A percentile compares a stretch with the other conserved stretches of the same genome.
phyloP scores from a whole-genome alignment of 2,797 vertebrate species.

The Coracias cyanogaster region DNA sequence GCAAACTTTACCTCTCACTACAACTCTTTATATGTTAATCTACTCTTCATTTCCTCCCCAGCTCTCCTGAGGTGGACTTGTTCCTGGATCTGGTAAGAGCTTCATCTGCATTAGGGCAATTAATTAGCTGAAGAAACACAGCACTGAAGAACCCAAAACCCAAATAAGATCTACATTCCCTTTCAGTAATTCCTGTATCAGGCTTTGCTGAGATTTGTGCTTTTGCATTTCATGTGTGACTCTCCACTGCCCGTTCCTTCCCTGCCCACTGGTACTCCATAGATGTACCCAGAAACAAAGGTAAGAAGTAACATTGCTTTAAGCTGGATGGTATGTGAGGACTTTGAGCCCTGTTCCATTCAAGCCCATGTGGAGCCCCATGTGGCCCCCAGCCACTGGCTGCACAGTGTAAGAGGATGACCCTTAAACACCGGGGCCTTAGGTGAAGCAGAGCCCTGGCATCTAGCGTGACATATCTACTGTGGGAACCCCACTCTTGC shows the following conservation, averaged over 20 bases:
- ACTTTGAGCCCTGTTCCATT: background rate
- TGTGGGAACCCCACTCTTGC: accelerated
- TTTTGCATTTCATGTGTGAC: background rate
- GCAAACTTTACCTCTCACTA: conserved; percentile 1
- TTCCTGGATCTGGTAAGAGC: background rate
- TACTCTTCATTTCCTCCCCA: background rate
- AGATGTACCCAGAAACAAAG: background rate
- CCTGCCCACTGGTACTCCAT: background rate
- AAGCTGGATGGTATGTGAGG: background rate
- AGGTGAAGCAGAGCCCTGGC: background rate
- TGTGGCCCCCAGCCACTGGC: background rate
- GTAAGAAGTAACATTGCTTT: background rate
- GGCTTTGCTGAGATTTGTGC: background rate
- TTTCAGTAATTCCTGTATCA: background rate
- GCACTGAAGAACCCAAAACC: background rate
- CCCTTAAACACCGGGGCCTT: background rate
- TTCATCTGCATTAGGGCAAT: background rate
- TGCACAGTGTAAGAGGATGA: accelerated
- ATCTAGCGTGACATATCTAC: background rate
- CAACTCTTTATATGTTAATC: background rate
- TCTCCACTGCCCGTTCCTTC: background rate
- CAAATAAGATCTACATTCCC: background rate
- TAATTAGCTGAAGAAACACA: background rate
- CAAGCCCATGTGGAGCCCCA: background rate
- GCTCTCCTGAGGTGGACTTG: background rate